A percentile compares a stretch with the other conserved stretches of the same genome.
phyloP scores from a whole-genome alignment of 1,140 invertebrate genomes.

The Trialeurodes vaporariorum region DNA sequence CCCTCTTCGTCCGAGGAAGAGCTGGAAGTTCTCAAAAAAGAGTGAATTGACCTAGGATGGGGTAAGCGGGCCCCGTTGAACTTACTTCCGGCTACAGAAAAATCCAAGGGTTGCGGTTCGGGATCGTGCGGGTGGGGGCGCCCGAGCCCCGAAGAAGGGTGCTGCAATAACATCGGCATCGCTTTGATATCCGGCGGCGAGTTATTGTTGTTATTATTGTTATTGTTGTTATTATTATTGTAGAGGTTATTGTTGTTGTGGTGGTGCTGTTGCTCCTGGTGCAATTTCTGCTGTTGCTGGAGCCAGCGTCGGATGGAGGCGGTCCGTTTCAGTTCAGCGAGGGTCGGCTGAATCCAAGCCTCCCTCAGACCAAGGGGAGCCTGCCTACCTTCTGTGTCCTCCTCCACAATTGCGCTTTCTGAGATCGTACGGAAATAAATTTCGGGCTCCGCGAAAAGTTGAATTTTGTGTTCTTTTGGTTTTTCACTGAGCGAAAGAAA shows the following conservation, averaged over 20 bases:
- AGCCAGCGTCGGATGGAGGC: conserved; percentile 21
- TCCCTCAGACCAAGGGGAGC: conserved; percentile 5
- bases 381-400: conserved; percentile 2
- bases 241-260: conserved; percentile 17
- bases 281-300: conserved; percentile 2
- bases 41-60: conserved; percentile 5
- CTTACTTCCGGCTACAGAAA: conserved; percentile 17
- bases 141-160: background rate
- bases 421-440: no score
- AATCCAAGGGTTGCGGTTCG: conserved; percentile 23
- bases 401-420: conserved; percentile 17
- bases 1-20: conserved; percentile 7
- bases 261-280: conserved; percentile 3
- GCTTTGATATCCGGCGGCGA: conserved; percentile 16
- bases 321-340: conserved; percentile 21
- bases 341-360: conserved; percentile 17
- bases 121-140: conserved; percentile 11
- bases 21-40: background rate
- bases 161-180: conserved; percentile 20
- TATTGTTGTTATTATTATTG: conserved; percentile 20
- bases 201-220: conserved; percentile 24
- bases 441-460: no score
- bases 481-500: no score
- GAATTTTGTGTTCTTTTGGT: no score
- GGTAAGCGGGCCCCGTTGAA: conserved; percentile 2